phyloP scores from a whole-genome alignment of 2,888 invertebrate species.

The Euspilapteryx auroguttella region DNA sequence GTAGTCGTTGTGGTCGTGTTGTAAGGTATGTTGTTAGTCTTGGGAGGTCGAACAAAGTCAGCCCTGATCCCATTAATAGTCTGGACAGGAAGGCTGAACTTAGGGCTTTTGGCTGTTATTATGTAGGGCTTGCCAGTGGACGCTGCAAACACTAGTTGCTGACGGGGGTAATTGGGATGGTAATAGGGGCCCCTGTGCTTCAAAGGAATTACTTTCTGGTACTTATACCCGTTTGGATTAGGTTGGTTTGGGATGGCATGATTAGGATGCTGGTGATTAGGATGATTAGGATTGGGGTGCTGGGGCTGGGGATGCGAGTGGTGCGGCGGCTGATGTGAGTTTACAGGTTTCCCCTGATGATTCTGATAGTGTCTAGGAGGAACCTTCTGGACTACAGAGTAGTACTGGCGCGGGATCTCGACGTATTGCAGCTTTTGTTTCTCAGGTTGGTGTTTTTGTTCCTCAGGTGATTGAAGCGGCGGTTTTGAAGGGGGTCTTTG shows the following conservation, averaged over 20 bases:
- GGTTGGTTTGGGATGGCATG: slow-evolving; percentile 18
- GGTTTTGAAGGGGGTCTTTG: slow-evolving; percentile 33
- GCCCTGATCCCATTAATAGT: slow-evolving; percentile 38
- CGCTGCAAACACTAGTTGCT: slow-evolving; percentile 22
- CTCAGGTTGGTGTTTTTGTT: slow-evolving; percentile 14
- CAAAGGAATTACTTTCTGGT: slow-evolving; percentile 30
- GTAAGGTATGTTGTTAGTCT: slow-evolving; percentile 13
- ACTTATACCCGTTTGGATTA: slow-evolving; percentile 35
- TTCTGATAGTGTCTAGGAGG: background rate
- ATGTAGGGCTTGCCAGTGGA: slow-evolving; percentile 21
- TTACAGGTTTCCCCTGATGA: slow-evolving; percentile 10
- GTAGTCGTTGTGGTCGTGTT: slow-evolving; percentile 17
- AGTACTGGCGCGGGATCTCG: background rate
- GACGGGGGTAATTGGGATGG: background rate
- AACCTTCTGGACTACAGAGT: background rate
- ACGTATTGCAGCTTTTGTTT: slow-evolving; percentile 11
- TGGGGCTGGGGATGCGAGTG: too few species aligned
- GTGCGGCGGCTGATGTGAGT: too few species aligned
- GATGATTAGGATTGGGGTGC: too few species aligned
- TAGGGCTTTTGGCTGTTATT: slow-evolving; percentile 22
- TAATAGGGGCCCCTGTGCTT: slow-evolving; percentile 3
- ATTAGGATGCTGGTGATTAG: too few species aligned
- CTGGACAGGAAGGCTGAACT: slow-evolving; percentile 35
- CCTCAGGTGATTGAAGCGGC: slow-evolving; percentile 17
- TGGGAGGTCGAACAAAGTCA: slow-evolving; percentile 35